A percentile compares a stretch with the other conserved stretches of the same genome.
Evolutionary conservation across 2,113 vertebrate genomes (phyloP).

Genomic region (Strix aluco): DNA sequence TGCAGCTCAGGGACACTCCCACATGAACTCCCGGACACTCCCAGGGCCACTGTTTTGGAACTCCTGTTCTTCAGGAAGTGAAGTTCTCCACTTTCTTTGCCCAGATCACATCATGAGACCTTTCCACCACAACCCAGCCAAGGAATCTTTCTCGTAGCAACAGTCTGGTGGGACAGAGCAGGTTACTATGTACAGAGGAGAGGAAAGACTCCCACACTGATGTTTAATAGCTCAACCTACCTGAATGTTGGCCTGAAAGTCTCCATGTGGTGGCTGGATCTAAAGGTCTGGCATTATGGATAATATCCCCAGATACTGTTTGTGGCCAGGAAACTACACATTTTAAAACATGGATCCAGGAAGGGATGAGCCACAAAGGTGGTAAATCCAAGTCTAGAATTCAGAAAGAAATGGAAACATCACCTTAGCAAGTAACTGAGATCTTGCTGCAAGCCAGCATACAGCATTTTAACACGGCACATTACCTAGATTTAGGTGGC

Average conservation of each 20-base stretch:
- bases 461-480: background rate
- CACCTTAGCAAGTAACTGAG: background rate
- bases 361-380: background rate
- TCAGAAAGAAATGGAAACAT: background rate
- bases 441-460: background rate
- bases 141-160: background rate
- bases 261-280: background rate
- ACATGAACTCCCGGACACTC: background rate
- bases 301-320: background rate
- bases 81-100: background rate
- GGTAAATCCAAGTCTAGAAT: background rate
- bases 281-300: background rate
- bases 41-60: background rate
- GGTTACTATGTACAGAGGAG: background rate
- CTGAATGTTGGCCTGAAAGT: background rate
- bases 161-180: background rate
- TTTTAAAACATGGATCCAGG: background rate
- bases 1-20: background rate
- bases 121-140: background rate
- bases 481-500: conserved; percentile 54
- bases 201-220: background rate
- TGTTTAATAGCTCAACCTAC: background rate
- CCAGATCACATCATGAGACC: background rate
- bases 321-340: background rate
- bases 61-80: background rate